These are phyloP conservation scores for Cololabis saira DNA, from an alignment of 2,113 vertebrate species.

Conservation along the genomic window DNA sequence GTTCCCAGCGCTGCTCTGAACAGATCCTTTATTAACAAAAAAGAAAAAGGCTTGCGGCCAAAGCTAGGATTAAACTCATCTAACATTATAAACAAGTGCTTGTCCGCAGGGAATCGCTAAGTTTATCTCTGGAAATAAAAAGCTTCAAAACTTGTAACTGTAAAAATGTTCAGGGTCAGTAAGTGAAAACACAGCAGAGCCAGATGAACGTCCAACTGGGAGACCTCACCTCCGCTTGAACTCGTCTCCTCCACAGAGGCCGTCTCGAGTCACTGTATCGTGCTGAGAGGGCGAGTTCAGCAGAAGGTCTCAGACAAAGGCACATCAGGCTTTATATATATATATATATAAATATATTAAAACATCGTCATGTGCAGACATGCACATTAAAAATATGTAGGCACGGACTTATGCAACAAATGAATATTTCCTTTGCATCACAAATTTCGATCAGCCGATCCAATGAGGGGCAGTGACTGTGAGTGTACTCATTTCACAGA, in stretches of 20 bases:
- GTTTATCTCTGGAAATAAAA: neutral
- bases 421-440: constrained; percentile 24
- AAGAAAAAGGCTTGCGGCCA: neutral
- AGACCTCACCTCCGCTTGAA: constrained; percentile 38
- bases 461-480: constrained; percentile 45
- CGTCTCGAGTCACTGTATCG: constrained; percentile 23
- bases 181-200: constrained; percentile 17
- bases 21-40: constrained; percentile 3
- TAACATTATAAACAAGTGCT: constrained; percentile 11
- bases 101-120: neutral
- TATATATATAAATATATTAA: too few species aligned
- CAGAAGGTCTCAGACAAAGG: constrained; percentile 42
- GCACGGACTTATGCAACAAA: too few species aligned
- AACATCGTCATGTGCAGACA: too few species aligned
- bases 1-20: too few species aligned
- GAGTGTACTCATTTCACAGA: constrained; percentile 65
- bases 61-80: constrained; percentile 26
- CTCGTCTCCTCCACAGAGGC: constrained; percentile 36
- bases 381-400: too few species aligned
- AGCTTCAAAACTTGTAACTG: constrained; percentile 11
- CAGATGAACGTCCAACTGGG: constrained; percentile 8
- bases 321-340: neutral
- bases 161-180: constrained; percentile 9
- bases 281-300: constrained; percentile 43
- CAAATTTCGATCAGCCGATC: constrained; percentile 50